A percentile compares a stretch with the other conserved stretches of the same genome.
Evolutionary conservation across 2,113 vertebrate genomes (phyloP).

Genomic region (Pseudorectes ferrugineus): DNA sequence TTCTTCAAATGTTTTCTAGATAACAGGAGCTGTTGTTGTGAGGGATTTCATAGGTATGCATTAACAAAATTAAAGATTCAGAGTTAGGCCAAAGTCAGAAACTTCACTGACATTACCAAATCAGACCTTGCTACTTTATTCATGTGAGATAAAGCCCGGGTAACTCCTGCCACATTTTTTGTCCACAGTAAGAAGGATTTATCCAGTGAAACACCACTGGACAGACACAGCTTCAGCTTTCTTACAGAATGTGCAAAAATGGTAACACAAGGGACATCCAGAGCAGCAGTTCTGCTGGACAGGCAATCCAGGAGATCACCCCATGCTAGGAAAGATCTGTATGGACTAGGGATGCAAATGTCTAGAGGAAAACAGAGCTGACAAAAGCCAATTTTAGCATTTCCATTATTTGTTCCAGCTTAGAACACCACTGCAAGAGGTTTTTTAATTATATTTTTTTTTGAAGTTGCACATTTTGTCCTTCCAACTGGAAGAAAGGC

Average conservation of each 20-base stretch:
- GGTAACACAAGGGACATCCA: background rate
- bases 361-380: background rate
- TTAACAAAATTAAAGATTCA: background rate
- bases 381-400: background rate
- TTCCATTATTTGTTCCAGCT: background rate
- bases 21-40: background rate
- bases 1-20: background rate
- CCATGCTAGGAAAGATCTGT: background rate
- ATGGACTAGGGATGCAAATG: background rate
- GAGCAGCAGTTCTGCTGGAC: background rate
- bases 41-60: background rate
- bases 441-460: background rate
- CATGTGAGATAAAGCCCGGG: background rate
- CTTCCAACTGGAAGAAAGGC: background rate
- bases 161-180: background rate
- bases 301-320: background rate
- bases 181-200: background rate
- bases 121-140: background rate
- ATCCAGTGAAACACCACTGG: background rate
- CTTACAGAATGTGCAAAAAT: accelerated
- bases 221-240: background rate
- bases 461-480: background rate
- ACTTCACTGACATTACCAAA: background rate
- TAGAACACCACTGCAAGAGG: background rate
- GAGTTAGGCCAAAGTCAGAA: background rate